Base-by-base conservation (phyloP, 2,888 invertebrate species). In the Drosophila nr. medialis region DNA sequence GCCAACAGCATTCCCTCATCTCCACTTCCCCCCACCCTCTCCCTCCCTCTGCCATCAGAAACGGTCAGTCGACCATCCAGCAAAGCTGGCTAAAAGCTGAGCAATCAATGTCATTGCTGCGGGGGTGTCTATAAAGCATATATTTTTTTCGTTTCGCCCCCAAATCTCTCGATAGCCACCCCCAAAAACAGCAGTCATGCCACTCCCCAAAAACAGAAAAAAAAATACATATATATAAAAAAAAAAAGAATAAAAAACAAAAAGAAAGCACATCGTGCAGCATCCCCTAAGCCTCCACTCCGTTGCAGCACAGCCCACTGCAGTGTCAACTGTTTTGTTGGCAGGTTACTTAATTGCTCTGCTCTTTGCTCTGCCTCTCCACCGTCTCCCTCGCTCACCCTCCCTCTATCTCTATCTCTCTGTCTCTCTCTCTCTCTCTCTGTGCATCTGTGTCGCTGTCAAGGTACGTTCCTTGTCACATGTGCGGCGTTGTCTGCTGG, bases 281-380 rank as follows among this genome's bases (percentile, higher is more conserved):
- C 56, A 56, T 54, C 63, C 50, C 59, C 42, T 8, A 49, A 62
- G n/a, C 27, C 38, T 3, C 48, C 15, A 21, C n/a, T n/a, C 11
- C 15, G 13, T 4, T 13, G 5, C 18, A n/a, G 3, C 42, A 8
- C 40, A 4, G 29, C 56, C 51, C 69, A 29, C 30, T 63, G 80
- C 72, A 69, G 51, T 79, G 90, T 91, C 90, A 90, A 89, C 88
- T 91, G 87, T 79, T 84, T 83, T 80, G 85, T 88, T 92, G 92
- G 92, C 92, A 92, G 92, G 86, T 92, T 91, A 85, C 91, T 92
- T 92, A 92, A 92, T 92, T 92, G 91, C 90, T 91, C 91, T 89
- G 87, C 85, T 71, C 75, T 63, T 38, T 56, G 62, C 60, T 36
- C 64, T 29, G 45, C 27, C 40, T 11, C 13, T 29, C 32, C 45